Percentiles rank a stretch among this genome's conserved stretches.
Conservation (phyloP, 1,140 invertebrate species). For the Druon quercuslanigerum region DNA sequence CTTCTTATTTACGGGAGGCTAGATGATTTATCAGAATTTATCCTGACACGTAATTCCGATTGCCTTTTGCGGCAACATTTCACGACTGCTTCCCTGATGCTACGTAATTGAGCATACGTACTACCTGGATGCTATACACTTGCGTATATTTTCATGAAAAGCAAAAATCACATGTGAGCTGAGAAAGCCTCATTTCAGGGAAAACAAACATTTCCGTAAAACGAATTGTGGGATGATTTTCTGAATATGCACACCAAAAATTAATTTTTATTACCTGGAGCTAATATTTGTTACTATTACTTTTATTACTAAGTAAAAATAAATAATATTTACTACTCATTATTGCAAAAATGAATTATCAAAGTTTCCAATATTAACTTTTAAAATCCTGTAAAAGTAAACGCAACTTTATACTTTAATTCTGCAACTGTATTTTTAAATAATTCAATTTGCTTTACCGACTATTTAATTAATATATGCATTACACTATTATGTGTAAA, state of each 20-base stretch:
- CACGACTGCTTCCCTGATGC: neutral
- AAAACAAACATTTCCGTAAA: neutral
- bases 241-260: neutral
- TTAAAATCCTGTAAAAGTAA: too few species aligned
- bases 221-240: neutral
- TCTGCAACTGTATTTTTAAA: too few species aligned
- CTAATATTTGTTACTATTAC: neutral
- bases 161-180: neutral
- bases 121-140: neutral
- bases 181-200: constrained; percentile 2
- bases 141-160: neutral
- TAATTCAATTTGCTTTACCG: too few species aligned
- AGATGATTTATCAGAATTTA: too few species aligned
- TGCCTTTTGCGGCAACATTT: neutral
- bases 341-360: too few species aligned
- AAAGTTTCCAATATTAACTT: too few species aligned
- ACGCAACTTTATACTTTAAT: too few species aligned
- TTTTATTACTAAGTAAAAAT: neutral
- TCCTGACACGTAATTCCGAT: too few species aligned
- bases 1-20: too few species aligned
- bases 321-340: too few species aligned
- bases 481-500: too few species aligned
- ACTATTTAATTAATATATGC: too few species aligned
- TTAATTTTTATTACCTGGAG: neutral
- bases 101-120: neutral